These are phyloP conservation scores for Antheraea assamensis DNA, from an alignment of 2,888 invertebrate species.

Conservation along the genomic window DNA sequence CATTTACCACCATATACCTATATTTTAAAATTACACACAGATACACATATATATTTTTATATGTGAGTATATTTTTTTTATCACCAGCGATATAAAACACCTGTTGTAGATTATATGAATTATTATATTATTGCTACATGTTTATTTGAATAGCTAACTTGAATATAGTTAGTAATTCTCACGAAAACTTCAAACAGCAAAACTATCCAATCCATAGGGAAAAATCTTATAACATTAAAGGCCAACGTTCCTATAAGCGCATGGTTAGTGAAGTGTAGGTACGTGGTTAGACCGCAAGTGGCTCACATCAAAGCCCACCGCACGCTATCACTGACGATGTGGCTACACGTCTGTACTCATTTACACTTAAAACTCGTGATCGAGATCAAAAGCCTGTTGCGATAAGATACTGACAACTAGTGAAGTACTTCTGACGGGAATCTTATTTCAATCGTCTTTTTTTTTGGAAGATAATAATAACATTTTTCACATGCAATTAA, in stretches of 20 bases:
- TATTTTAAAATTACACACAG: too few relatives aligned
- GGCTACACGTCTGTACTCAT: not conserved
- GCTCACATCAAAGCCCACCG: slow-evolving; percentile 3
- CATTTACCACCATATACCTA: too few relatives aligned
- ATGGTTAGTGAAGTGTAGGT: slow-evolving; percentile 5
- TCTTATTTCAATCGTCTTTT: not conserved
- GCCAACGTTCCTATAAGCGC: not conserved
- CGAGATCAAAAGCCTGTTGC: slow-evolving; percentile 8
- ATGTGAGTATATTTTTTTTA: too few relatives aligned
- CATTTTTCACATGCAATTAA: not conserved
- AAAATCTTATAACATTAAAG: not conserved
- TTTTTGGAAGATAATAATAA: not conserved
- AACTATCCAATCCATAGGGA: not conserved
- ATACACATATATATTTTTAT: too few relatives aligned
- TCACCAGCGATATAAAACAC: too few relatives aligned
- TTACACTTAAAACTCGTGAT: slow-evolving; percentile 10
- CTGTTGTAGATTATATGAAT: too few relatives aligned
- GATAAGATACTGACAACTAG: slow-evolving; percentile 8
- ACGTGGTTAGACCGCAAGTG: not conserved
- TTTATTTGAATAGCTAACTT: too few relatives aligned
- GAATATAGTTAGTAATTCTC: too few relatives aligned
- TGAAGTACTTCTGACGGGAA: not conserved
- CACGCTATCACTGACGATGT: not conserved
- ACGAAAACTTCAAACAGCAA: not conserved
- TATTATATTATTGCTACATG: too few relatives aligned